A percentile compares a stretch with the other conserved stretches of the same genome.
phyloP scores from a whole-genome alignment of 37 sponge, comb jelly and placozoan genomes.

The Geodia barretti region DNA sequence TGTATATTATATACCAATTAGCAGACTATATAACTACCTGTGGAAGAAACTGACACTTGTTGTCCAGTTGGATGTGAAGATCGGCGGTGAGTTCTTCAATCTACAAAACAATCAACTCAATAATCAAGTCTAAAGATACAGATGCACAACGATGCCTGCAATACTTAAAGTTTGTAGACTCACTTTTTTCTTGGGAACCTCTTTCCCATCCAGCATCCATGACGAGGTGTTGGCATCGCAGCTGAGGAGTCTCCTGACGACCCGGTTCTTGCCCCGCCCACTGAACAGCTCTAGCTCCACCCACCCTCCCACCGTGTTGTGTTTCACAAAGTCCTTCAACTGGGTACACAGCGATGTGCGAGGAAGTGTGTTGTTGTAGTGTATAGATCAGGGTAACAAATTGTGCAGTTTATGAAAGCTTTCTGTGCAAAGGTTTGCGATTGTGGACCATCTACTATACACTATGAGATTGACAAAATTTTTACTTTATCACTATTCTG shows the following conservation, averaged over 20 bases:
- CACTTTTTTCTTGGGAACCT: constrained; percentile 40
- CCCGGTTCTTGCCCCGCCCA: constrained; percentile 21
- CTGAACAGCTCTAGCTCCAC: constrained; percentile 87
- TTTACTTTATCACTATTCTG: too few species aligned
- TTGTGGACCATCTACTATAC: too few species aligned
- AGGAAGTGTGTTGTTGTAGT: too few species aligned
- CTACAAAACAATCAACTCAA: constrained; percentile 24
- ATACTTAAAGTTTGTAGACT: neutral
- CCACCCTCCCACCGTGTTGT: constrained; percentile 65
- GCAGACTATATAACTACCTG: constrained; percentile 66
- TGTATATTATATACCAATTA: neutral
- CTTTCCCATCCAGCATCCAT: constrained; percentile 83
- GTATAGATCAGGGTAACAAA: too few species aligned
- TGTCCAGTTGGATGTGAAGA: constrained; percentile 90
- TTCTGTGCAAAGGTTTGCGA: too few species aligned
- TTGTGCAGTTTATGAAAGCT: too few species aligned
- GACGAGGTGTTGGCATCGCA: constrained; percentile 75
- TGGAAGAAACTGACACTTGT: constrained; percentile 97
- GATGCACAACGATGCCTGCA: neutral
- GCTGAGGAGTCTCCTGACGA: constrained; percentile 60
- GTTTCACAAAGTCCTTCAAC: constrained; percentile 94
- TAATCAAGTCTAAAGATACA: too few species aligned
- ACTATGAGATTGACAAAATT: too few species aligned
- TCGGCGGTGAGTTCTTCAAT: constrained; percentile 60
- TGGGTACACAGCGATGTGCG: constrained; percentile 17